phyloP scores from a whole-genome alignment of 2,888 invertebrate genomes.

The Clunio marinus region DNA sequence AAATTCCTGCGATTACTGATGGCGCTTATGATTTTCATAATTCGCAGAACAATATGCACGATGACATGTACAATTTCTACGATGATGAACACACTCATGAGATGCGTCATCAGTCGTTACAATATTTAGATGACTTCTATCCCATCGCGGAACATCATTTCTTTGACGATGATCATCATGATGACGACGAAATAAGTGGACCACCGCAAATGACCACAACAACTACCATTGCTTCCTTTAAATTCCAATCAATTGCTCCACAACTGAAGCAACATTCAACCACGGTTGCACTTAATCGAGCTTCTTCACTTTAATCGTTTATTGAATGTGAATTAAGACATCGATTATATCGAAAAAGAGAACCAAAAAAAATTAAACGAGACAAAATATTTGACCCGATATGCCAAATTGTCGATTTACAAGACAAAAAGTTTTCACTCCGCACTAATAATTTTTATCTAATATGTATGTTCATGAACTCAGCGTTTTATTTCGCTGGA shows the following conservation, averaged over 20 bases:
- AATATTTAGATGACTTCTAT: constrained; percentile 32
- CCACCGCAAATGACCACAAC: constrained; percentile 30
- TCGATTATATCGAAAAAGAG: no score
- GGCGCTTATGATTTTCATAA: constrained; percentile 23
- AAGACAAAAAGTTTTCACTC: no score
- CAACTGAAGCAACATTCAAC: not conserved
- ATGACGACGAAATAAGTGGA: constrained; percentile 11
- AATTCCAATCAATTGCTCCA: not conserved
- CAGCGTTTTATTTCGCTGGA: no score
- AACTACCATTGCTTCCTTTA: constrained; percentile 31
- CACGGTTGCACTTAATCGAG: constrained; percentile 22
- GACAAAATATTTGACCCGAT: no score
- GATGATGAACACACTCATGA: constrained; percentile 19
- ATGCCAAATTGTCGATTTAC: no score
- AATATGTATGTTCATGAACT: no score
- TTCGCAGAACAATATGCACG: constrained; percentile 32
- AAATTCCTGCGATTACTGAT: constrained; percentile 25
- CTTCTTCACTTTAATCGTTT: constrained; percentile 32
- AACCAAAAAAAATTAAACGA: no score
- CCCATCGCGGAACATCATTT: constrained; percentile 11
- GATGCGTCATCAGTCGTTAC: constrained; percentile 22
- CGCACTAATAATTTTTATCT: no score
- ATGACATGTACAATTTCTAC: constrained; percentile 34
- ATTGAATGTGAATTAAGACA: not conserved
- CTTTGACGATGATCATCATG: not conserved